Conservation (phyloP, 2,888 invertebrate species). For the Lasioglossum malachurum region DNA sequence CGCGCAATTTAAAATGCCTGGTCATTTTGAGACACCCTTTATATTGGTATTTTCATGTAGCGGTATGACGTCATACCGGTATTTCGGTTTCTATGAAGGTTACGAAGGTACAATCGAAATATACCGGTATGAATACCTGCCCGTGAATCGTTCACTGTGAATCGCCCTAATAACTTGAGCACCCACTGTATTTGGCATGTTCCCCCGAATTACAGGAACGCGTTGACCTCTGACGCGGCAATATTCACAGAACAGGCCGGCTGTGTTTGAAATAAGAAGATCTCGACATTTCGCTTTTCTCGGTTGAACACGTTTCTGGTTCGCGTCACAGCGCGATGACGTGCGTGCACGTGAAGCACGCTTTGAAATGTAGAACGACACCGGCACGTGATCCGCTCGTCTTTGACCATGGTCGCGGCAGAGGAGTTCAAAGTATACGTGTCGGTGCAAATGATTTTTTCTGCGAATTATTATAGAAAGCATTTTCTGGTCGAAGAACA, state of each 20-base stretch:
- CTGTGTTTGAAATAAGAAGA: conserved; percentile 7
- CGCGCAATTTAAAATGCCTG: too few relatives aligned
- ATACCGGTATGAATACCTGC: too few relatives aligned
- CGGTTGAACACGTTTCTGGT: conserved; percentile 9
- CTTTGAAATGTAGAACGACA: conserved; percentile 29
- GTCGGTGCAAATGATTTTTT: neutral
- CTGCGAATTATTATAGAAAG: neutral
- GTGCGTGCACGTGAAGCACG: conserved; percentile 19
- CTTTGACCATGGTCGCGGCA: conserved; percentile 2
- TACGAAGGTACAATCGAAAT: too few relatives aligned
- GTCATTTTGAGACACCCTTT: too few relatives aligned
- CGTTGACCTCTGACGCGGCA: neutral
- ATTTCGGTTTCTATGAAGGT: too few relatives aligned
- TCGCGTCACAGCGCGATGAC: conserved; percentile 27
- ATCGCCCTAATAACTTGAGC: too few relatives aligned
- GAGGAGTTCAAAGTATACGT: neutral
- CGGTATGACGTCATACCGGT: too few relatives aligned
- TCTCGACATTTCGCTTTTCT: conserved; percentile 1
- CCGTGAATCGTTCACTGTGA: neutral
- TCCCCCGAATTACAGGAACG: neutral
- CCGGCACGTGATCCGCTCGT: conserved; percentile 17
- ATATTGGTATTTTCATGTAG: too few relatives aligned
- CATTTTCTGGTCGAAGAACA: neutral
- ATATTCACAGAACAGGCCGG: neutral
- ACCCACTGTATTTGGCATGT: neutral